A percentile compares a stretch with the other conserved stretches of the same genome.
Conservation (phyloP, 2,113 vertebrate species). For the Symphodus melops region DNA sequence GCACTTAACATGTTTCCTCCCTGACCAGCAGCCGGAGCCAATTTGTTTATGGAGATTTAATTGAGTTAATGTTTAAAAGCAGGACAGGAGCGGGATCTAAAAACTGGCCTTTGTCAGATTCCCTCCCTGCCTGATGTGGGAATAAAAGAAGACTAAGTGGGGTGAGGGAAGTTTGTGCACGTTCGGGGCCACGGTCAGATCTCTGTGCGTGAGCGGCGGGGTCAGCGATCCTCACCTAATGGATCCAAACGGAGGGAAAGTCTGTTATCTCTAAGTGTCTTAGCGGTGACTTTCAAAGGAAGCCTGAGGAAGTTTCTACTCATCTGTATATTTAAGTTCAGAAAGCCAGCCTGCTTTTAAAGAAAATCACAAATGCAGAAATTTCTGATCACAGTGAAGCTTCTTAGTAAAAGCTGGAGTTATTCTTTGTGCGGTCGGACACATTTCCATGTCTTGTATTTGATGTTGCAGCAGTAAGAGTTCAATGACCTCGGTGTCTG, state of each 20-base stretch:
- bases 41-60: constrained; percentile 67
- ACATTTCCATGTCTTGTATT: no score
- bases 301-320: no score
- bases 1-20: constrained; percentile 42
- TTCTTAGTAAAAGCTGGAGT: no score
- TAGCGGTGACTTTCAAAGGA: constrained; percentile 20
- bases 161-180: constrained; percentile 4
- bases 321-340: no score
- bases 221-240: constrained; percentile 2
- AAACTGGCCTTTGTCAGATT: not conserved
- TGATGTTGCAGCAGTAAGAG: no score
- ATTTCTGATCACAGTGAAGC: no score
- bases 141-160: constrained; percentile 20
- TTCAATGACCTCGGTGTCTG: no score
- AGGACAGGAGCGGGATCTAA: not conserved
- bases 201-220: not conserved
- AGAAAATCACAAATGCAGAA: no score
- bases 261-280: not conserved
- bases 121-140: constrained; percentile 18
- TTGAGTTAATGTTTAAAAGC: constrained; percentile 61
- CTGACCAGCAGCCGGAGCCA: constrained; percentile 20
- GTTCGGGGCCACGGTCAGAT: constrained; percentile 2
- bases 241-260: not conserved
- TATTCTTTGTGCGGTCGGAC: no score
- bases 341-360: no score